Conservation (phyloP, 1,140 invertebrate genomes). For the Drosophila nigromelanica region DNA sequence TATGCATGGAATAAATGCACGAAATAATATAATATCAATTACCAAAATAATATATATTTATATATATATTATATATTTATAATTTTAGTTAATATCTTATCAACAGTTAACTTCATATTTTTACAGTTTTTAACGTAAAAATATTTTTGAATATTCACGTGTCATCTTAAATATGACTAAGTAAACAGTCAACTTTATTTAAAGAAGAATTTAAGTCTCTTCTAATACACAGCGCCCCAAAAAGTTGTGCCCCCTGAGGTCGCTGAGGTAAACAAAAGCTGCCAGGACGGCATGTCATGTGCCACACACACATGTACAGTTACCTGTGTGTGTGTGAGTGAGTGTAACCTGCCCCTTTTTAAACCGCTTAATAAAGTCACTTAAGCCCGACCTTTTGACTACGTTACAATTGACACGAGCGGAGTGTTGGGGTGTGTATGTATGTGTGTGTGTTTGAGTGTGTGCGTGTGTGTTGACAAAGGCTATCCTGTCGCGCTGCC, state of each 20-base stretch:
- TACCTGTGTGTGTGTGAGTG: conserved; percentile 7
- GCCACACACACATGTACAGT: conserved; percentile 35
- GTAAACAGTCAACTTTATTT: conserved; percentile 28
- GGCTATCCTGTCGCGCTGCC: conserved; percentile 68
- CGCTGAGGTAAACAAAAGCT: conserved; percentile 37
- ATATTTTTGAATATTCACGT: background rate
- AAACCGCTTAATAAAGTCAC: conserved; percentile 84
- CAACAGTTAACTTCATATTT: too few species aligned
- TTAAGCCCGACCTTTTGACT: conserved; percentile 79
- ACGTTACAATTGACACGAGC: conserved; percentile 81
- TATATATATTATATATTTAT: background rate
- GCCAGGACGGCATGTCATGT: conserved; percentile 35
- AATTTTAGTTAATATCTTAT: background rate
- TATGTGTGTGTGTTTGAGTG: conserved; percentile 34
- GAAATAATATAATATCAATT: background rate
- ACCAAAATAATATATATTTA: background rate
- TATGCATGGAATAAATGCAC: too few species aligned
- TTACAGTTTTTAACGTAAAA: too few species aligned
- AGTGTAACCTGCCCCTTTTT: conserved; percentile 69
- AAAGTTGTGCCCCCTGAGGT: conserved; percentile 22
- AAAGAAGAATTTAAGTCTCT: conserved; percentile 45
- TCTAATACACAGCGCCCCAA: conserved; percentile 42
- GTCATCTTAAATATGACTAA: background rate
- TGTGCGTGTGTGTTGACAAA: conserved; percentile 60
- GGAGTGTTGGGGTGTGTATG: conserved; percentile 37